A percentile compares a stretch with the other conserved stretches of the same genome.
phyloP scores from a whole-genome alignment of 2,888 invertebrate species.

The Mantis religiosa region DNA sequence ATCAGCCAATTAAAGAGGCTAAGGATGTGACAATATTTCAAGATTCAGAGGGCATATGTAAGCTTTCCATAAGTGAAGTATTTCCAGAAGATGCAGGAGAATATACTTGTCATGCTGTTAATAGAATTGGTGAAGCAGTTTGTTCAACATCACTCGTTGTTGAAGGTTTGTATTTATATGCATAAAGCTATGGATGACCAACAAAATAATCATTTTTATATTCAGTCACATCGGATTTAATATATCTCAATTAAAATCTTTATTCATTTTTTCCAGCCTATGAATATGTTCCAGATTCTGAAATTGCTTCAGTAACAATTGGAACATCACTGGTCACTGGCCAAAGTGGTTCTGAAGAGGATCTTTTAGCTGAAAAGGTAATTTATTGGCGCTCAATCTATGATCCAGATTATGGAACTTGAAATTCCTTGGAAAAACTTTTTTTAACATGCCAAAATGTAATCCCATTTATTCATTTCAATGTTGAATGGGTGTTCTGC shows the following conservation, averaged over 20 bases:
- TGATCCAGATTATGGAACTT: conserved; percentile 27
- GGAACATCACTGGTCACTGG: conserved; percentile 51
- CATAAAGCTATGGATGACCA: background rate
- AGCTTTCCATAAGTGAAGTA: conserved; percentile 77
- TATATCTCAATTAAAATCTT: background rate
- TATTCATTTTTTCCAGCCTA: conserved; percentile 61
- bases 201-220: background rate
- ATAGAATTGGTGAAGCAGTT: conserved; percentile 76
- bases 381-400: conserved; percentile 33
- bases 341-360: conserved; percentile 73
- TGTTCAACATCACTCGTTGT: conserved; percentile 73
- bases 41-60: conserved; percentile 73
- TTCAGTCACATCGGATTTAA: background rate
- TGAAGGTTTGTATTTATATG: conserved; percentile 60
- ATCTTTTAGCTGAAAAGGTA: conserved; percentile 76
- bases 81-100: conserved; percentile 87
- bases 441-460: background rate
- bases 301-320: conserved; percentile 59
- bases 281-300: conserved; percentile 86
- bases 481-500: background rate
- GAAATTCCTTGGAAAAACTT: background rate
- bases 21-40: conserved; percentile 73
- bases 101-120: conserved; percentile 78
- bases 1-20: conserved; percentile 64
- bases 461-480: background rate